Evolutionary conservation across 2,797 vertebrate genomes (phyloP).

Genomic region (Crotalus adamanteus): DNA sequence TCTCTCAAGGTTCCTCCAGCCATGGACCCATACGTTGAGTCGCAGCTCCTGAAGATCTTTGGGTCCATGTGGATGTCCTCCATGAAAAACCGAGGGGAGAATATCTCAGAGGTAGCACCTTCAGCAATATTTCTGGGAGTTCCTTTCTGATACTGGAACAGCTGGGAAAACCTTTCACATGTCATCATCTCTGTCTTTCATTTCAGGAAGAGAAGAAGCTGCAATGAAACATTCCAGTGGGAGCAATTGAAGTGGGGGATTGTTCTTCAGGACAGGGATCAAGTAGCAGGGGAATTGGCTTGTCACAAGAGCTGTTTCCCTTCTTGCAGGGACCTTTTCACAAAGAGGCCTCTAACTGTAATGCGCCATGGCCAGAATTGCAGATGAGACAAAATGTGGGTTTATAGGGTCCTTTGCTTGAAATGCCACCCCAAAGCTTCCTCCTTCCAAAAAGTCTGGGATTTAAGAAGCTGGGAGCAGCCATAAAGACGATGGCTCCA

Average conservation of each 20-base stretch:
- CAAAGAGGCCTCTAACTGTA: neutral
- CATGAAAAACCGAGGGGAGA: too few species aligned
- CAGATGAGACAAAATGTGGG: neutral
- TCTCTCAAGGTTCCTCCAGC: too few species aligned
- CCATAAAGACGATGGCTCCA: neutral
- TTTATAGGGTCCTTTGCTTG: neutral
- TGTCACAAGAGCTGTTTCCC: neutral
- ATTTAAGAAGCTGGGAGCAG: neutral
- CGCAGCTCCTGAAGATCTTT: too few species aligned
- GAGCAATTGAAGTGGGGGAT: neutral
- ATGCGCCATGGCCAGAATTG: neutral
- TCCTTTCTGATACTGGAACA: too few species aligned
- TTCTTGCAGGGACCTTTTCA: neutral
- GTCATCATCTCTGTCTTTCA: too few species aligned
- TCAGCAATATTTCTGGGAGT: too few species aligned
- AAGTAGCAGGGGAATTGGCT: neutral
- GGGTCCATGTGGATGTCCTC: too few species aligned
- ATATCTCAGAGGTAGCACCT: too few species aligned
- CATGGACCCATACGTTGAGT: too few species aligned
- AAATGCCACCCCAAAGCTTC: neutral
- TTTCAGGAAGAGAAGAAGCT: too few species aligned
- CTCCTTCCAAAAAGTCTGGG: neutral
- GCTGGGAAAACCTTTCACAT: too few species aligned
- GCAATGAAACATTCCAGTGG: too few species aligned
- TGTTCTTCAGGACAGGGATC: neutral